Evolutionary conservation across 2,888 invertebrate genomes (phyloP).

Genomic region (Octodonta nipae): DNA sequence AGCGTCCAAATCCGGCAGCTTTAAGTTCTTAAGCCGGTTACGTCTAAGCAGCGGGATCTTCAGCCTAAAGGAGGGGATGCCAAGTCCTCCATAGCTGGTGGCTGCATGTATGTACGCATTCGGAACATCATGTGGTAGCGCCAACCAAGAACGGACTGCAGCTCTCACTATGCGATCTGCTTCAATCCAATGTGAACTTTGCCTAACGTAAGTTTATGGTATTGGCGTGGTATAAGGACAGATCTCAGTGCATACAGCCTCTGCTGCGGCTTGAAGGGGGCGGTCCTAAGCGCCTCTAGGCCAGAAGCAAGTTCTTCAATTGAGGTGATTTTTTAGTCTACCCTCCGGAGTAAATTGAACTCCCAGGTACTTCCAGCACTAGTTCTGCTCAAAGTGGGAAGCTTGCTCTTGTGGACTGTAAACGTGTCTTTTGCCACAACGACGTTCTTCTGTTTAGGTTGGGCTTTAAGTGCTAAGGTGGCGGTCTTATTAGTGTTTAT

Average conservation of each 20-base stretch:
- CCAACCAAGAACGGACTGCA: too few relatives aligned
- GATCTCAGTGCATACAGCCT: conserved; percentile 4
- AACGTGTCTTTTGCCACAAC: too few relatives aligned
- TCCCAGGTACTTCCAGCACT: not conserved
- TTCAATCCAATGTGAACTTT: not conserved
- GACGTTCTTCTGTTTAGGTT: conserved; percentile 2
- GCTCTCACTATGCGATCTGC: conserved; percentile 4
- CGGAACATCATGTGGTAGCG: conserved; percentile 2
- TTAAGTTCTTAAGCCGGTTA: too few relatives aligned
- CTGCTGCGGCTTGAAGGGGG: conserved; percentile 6
- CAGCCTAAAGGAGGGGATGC: conserved; percentile 6
- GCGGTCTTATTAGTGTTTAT: conserved; percentile 2
- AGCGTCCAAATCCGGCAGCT: too few relatives aligned
- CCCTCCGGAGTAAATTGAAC: not conserved
- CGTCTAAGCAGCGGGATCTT: too few relatives aligned
- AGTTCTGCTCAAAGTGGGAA: not conserved
- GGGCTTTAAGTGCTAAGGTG: not conserved
- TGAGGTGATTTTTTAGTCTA: not conserved
- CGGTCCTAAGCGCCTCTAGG: conserved; percentile 3
- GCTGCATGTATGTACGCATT: conserved; percentile 6
- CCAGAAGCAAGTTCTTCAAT: not conserved
- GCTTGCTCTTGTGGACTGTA: not conserved
- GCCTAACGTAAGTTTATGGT: conserved; percentile 2
- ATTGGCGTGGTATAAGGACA: conserved; percentile 2
- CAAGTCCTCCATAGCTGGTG: conserved; percentile 7